phyloP scores from a whole-genome alignment of 2,113 vertebrate genomes.

The Microcebus lehilahytsara region DNA sequence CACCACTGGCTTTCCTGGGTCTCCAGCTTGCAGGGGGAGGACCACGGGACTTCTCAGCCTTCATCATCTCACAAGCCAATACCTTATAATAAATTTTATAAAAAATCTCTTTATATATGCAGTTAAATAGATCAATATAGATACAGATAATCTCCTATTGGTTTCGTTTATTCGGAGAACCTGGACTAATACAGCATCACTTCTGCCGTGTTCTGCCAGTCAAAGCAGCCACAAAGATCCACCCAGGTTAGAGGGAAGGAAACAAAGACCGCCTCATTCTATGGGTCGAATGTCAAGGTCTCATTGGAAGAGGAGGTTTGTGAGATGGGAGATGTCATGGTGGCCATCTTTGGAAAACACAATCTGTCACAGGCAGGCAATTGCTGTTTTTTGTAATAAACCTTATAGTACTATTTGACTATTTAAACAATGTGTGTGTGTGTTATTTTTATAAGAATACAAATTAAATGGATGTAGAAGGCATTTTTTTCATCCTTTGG shows the following conservation, averaged over 20 bases:
- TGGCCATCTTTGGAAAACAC: background rate
- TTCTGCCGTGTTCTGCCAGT: background rate
- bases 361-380: background rate
- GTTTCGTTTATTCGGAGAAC: background rate
- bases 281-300: background rate
- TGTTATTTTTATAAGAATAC: background rate
- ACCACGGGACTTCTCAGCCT: too few relatives aligned
- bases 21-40: too few relatives aligned
- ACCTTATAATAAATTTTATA: background rate
- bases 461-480: background rate
- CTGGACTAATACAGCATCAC: background rate
- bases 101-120: background rate
- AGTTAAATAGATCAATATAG: too few relatives aligned
- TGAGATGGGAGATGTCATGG: background rate
- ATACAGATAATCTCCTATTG: background rate
- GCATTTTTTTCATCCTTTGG: background rate
- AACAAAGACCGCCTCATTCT: background rate
- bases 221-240: background rate
- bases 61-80: too few relatives aligned
- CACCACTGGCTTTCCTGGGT: too few relatives aligned
- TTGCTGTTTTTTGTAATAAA: background rate
- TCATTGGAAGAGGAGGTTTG: background rate
- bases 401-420: background rate
- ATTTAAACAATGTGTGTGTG: background rate
- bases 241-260: background rate